Conservation (phyloP, 2,797 vertebrate genomes). For the Intellagama lesueurii region DNA sequence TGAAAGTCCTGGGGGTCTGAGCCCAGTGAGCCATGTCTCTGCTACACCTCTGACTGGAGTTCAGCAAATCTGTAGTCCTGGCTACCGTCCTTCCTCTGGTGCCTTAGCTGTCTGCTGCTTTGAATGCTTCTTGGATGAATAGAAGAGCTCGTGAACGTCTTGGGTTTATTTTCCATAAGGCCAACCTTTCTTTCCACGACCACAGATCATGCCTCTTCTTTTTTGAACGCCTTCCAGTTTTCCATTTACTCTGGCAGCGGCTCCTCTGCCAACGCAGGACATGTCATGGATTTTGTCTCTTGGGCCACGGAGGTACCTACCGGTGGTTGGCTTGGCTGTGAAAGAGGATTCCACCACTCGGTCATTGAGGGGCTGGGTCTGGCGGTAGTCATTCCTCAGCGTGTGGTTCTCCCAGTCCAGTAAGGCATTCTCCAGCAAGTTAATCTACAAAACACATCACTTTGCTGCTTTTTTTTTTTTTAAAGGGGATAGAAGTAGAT, state of each 20-base stretch:
- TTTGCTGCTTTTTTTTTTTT: neutral
- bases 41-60: neutral
- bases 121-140: neutral
- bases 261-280: neutral
- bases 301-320: constrained; percentile 62
- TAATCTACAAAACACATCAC: constrained; percentile 76
- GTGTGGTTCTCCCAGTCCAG: constrained; percentile 86
- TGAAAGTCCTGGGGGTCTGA: no score
- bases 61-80: neutral
- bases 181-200: neutral
- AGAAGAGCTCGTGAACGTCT: no score
- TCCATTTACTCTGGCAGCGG: neutral
- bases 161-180: no score
- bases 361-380: constrained; percentile 83
- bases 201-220: neutral
- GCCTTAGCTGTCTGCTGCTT: no score
- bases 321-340: constrained; percentile 63
- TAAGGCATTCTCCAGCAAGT: constrained; percentile 86
- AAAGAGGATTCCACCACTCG: constrained; percentile 89
- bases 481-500: neutral
- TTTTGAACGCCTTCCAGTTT: neutral
- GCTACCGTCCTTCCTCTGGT: neutral
- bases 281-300: no score
- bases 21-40: no score
- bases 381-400: constrained; percentile 87